Conservation (phyloP, 2,888 invertebrate genomes). For the Gryllus longicercus region DNA sequence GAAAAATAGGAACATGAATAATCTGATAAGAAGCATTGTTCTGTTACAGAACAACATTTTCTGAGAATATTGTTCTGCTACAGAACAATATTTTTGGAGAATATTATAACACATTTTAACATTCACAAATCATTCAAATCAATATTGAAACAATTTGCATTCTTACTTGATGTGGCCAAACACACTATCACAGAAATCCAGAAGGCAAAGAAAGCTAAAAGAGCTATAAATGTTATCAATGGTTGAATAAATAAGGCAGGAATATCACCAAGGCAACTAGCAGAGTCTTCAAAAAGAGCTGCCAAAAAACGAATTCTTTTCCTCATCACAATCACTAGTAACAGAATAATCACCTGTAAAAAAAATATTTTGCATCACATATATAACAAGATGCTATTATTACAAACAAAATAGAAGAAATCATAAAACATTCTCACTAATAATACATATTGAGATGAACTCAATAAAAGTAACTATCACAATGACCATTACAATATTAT, state of each 20-base stretch:
- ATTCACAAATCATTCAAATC: neutral
- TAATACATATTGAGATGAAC: too few relatives aligned
- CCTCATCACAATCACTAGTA: conserved; percentile 72
- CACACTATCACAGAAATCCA: conserved; percentile 85
- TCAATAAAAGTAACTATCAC: too few relatives aligned
- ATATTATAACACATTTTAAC: neutral
- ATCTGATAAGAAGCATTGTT: too few relatives aligned
- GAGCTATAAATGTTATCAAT: conserved; percentile 72
- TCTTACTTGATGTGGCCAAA: conserved; percentile 79
- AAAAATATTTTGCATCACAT: too few relatives aligned
- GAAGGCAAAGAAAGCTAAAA: conserved; percentile 75
- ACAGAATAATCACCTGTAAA: conserved; percentile 63
- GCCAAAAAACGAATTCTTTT: conserved; percentile 79
- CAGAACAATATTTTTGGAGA: neutral
- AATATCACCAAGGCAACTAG: conserved; percentile 77
- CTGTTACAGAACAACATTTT: neutral
- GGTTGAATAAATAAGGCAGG: conserved; percentile 84
- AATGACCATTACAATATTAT: too few relatives aligned
- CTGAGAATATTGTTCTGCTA: too few relatives aligned
- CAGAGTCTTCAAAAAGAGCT: conserved; percentile 84
- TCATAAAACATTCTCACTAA: too few relatives aligned
- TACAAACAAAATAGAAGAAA: too few relatives aligned
- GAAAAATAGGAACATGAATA: too few relatives aligned
- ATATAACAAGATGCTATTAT: too few relatives aligned
- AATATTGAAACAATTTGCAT: neutral